These are phyloP conservation scores for Xiphorhynchus elegans DNA, from an alignment of 2,113 vertebrate species.

Conservation along the genomic window DNA sequence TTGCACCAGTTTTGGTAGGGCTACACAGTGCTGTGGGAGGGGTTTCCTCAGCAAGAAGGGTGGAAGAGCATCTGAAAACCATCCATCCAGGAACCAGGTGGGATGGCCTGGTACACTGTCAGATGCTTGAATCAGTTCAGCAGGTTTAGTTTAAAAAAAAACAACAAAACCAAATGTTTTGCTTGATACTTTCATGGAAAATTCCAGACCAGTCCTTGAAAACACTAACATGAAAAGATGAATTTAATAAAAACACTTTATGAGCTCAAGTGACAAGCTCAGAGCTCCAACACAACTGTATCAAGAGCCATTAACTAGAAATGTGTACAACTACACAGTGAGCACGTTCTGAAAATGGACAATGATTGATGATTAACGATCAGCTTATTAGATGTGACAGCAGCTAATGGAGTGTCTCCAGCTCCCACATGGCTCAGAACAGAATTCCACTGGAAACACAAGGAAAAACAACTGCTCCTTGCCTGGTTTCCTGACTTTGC, in stretches of 20 bases:
- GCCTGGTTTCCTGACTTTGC: background rate
- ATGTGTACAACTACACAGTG: background rate
- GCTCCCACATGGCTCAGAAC: background rate
- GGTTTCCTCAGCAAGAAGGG: background rate
- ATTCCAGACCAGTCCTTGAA: background rate
- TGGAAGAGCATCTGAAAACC: background rate
- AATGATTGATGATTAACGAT: constrained; percentile 7
- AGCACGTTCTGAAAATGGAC: background rate
- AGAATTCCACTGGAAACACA: background rate
- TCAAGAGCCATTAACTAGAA: background rate
- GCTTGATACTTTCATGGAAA: background rate
- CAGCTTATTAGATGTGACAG: background rate
- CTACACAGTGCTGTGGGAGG: too few species aligned
- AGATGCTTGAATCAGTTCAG: background rate
- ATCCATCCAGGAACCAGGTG: fast-evolving
- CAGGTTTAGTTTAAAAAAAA: background rate
- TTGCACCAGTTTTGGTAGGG: background rate
- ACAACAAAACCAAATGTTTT: background rate
- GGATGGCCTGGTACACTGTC: background rate
- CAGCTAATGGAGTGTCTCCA: background rate
- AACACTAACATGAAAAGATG: background rate
- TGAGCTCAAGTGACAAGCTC: background rate
- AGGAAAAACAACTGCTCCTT: background rate
- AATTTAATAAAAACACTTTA: background rate
- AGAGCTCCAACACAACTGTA: background rate